Evolutionary conservation across 2,888 invertebrate species (phyloP).

Genomic region (Drosophila anomalata): DNA sequence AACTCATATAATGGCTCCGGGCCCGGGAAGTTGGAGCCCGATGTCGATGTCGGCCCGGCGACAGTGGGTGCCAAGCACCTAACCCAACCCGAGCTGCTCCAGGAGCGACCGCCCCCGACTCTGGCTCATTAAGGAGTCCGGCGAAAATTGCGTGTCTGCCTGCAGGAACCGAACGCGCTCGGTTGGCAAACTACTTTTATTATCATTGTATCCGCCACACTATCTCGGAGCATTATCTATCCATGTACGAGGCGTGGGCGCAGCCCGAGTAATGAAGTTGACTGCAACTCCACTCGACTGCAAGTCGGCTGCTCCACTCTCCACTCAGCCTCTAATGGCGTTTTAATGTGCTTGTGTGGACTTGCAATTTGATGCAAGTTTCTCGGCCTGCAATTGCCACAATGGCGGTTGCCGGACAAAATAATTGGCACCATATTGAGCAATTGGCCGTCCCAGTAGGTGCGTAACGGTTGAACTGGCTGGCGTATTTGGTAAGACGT

Average conservation of each 20-base stretch:
- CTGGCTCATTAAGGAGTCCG: slow-evolving; percentile 56
- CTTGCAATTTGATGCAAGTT: slow-evolving; percentile 52
- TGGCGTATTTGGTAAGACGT: slow-evolving; percentile 45
- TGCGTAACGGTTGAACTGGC: slow-evolving; percentile 40
- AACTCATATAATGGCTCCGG: slow-evolving; percentile 55
- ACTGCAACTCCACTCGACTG: slow-evolving; percentile 35
- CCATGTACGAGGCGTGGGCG: slow-evolving; percentile 62
- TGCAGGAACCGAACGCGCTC: slow-evolving; percentile 37
- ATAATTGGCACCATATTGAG: slow-evolving; percentile 65
- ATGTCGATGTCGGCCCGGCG: slow-evolving; percentile 41
- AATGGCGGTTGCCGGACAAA: slow-evolving; percentile 58
- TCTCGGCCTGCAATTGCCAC: slow-evolving; percentile 35
- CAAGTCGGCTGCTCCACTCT: not conserved
- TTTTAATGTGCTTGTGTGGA: slow-evolving; percentile 54
- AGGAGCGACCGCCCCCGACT: slow-evolving; percentile 14
- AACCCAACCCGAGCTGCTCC: not conserved
- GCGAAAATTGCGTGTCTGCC: slow-evolving; percentile 67
- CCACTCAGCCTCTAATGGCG: slow-evolving; percentile 58
- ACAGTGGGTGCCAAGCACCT: slow-evolving; percentile 75
- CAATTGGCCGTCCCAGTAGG: slow-evolving; percentile 36
- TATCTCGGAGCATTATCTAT: slow-evolving; percentile 31
- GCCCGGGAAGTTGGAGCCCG: slow-evolving; percentile 3
- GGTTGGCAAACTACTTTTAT: slow-evolving; percentile 33
- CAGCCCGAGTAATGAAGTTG: slow-evolving; percentile 62
- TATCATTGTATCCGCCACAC: slow-evolving; percentile 54